Base-by-base conservation (phyloP, 2,797 vertebrate species). In the Arctocebus calabarensis region DNA sequence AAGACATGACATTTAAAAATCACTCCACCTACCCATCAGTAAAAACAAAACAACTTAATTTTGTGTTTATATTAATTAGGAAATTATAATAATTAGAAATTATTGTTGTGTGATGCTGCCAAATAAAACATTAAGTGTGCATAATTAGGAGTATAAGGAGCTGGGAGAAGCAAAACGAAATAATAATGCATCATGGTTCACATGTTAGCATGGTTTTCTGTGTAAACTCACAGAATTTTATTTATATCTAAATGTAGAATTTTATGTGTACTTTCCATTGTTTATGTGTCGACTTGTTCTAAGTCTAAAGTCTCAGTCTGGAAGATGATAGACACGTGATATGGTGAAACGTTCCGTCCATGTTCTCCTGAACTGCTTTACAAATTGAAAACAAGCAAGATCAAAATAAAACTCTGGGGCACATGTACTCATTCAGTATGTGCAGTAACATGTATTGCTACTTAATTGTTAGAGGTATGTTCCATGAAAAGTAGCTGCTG, bases 81-180 rank as follows among this genome's bases (percentile, higher is more conserved):
- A 94, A 94, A 94, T 96, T 95, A 85, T 83, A 90, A 86, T 83
- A 85, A 93, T 74, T 81, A 86, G 57, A 94, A 88, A 82, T 93
- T 88, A 81, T 85, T 61, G 37, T 57, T 74, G 34, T 37, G 55
- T 82, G 59, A 45, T 75, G 12, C 57, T 95, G 59, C 32, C 66
- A 96, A 91, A 73, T 48, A 61, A 95, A 93, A 84, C 57, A 83
- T 78, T 43, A 92, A 62, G 37, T 68, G 57, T 59, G 7, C 45
- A 57, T 82, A 89, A 64, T 61, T 62, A 95, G 61, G 22, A 34
- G 11, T 57, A 17, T 25, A 71, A 20, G 3, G n/a, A 94, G 40
- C 27, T 57, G 10, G 84, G 61, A 89, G 27, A 83, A 73, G 57
- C 62, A 94, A 62, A 40, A 34, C 52, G 92, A 83, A 81, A 40